A percentile compares a stretch with the other conserved stretches of the same genome.
Conservation (phyloP, 2,888 invertebrate species). For the Cheilosia scutellata region DNA sequence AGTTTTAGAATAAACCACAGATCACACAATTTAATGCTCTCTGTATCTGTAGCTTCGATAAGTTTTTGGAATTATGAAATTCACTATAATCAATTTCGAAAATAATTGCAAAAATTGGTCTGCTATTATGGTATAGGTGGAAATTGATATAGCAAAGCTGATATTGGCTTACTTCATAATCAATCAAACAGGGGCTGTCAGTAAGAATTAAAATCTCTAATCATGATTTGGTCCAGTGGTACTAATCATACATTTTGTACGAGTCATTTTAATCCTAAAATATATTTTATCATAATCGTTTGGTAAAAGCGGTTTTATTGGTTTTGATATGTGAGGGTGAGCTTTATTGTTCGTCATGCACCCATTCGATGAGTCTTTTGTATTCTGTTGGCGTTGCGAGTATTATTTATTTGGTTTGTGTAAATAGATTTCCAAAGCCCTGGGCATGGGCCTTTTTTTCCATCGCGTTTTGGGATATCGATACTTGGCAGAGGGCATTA, state of each 20-base stretch:
- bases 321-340: no score
- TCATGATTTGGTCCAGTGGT: conserved; percentile 21
- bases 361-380: no score
- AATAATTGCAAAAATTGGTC: conserved; percentile 40
- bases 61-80: conserved; percentile 10
- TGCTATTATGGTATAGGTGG: conserved; percentile 22
- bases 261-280: conserved; percentile 6
- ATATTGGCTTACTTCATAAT: conserved; percentile 39
- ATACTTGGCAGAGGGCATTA: no score
- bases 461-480: no score
- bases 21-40: conserved; percentile 19
- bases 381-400: no score
- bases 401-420: no score
- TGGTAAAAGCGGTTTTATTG: no score
- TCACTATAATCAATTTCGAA: conserved; percentile 44
- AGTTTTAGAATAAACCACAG: conserved; percentile 11
- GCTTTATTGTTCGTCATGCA: no score
- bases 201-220: conserved; percentile 41
- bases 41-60: background rate
- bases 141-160: conserved; percentile 38
- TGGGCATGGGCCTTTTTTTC: no score
- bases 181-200: conserved; percentile 50
- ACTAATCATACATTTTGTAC: conserved; percentile 9
- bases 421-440: no score
- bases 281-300: background rate